Evolutionary conservation across 2,888 invertebrate genomes (phyloP), one percentile per base, ranked within the genome.

Genomic region (Drosophila glabriapex): DNA sequence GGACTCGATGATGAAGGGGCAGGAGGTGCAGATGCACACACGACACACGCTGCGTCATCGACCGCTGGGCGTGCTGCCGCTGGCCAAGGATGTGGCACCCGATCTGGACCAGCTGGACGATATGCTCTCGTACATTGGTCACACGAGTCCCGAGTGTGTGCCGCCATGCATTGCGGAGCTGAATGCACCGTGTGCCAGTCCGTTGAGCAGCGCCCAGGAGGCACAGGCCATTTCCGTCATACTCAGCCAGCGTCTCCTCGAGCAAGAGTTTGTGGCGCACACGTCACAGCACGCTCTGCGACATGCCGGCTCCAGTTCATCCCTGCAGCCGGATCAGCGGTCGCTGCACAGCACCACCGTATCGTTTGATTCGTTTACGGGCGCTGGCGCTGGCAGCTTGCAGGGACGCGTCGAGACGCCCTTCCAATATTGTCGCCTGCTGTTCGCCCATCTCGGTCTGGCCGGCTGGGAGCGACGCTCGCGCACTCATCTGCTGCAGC

Each of bases 31-130:
- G 55, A 95, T 95, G 28, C 96, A 46, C 46, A 46, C 97, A 1
- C 95, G 96, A 60, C 95, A 96, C 76, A 96, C 96, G 0, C 94
- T 96, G 91, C 93, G 96, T 33, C 96, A 96, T 92, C 94, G 96
- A 3, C 96, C 96, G 2, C 95, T 96, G 0, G 95, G 96, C 73
- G 94, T 97, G 69, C 94, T 98, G 72, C 98, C 98, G 0, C 95
- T 96, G 73, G 96, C 96, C 78, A 96, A 96, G 73, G 97, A 97
- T 91, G 95, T 97, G 43, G 97, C 97, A 0, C 96, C 97, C 0
- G 97, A 97, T 92, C 95, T 97, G 94, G 98, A 99, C 94, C 98
- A 98, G 93, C 93, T 99, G 67, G 97, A 98, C 93, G 98, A 98
- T 94, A 98, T 98, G 94, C 94, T 99, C 69, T 96, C 97, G 85